Evolutionary conservation across 2,113 vertebrate species (phyloP).

Genomic region (Ginglymostoma cirratum): DNA sequence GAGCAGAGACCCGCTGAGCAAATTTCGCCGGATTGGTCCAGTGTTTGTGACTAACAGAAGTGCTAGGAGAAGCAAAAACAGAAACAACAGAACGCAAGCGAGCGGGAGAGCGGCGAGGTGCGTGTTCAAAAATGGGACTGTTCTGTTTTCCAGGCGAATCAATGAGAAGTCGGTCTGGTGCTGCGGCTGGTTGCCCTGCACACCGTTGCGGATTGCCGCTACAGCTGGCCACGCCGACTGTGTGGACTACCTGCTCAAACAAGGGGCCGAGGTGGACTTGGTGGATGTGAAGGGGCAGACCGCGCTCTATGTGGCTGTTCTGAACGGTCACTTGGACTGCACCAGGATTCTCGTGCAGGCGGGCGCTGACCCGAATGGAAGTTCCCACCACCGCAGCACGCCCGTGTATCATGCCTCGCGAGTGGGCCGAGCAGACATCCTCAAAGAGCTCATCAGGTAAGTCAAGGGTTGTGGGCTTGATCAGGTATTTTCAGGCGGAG

Average conservation of each 20-base stretch:
- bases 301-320: conserved; percentile 79
- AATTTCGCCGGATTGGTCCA: too few relatives aligned
- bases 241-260: conserved; percentile 73
- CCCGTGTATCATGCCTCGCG: conserved; percentile 79
- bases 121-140: too few relatives aligned
- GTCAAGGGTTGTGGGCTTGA: conserved; percentile 10
- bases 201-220: conserved; percentile 77
- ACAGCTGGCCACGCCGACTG: conserved; percentile 77
- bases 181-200: conserved; percentile 85
- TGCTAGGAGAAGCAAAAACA: too few relatives aligned
- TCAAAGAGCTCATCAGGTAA: conserved; percentile 81
- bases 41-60: too few relatives aligned
- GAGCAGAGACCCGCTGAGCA: neutral
- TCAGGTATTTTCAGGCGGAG: too few relatives aligned
- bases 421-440: conserved; percentile 75
- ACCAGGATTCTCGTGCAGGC: conserved; percentile 79
- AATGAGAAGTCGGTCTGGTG: conserved; percentile 92
- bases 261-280: conserved; percentile 81
- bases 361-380: conserved; percentile 81
- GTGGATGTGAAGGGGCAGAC: conserved; percentile 93
- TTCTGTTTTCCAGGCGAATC: conserved; percentile 62
- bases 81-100: too few relatives aligned
- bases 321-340: conserved; percentile 84
- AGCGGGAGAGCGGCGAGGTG: too few relatives aligned
- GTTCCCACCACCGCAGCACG: conserved; percentile 85